A percentile compares a stretch with the other conserved stretches of the same genome.
These are phyloP conservation scores for Tribolium freemani DNA, from an alignment of 2,888 invertebrate genomes.

Conservation along the genomic window DNA sequence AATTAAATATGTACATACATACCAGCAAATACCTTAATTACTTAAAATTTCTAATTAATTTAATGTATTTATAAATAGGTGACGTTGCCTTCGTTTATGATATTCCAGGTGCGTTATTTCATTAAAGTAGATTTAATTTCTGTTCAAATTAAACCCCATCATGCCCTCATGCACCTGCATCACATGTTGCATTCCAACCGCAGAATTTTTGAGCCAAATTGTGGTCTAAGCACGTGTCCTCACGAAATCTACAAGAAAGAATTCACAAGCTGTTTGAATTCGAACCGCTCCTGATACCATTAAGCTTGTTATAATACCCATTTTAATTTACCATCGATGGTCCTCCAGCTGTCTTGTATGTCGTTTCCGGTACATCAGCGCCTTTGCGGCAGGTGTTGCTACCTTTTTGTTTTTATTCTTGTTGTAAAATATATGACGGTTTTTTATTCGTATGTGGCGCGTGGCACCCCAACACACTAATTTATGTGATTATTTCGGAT, in stretches of 20 bases:
- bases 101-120: background rate
- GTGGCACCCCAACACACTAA: constrained; percentile 57
- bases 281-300: constrained; percentile 29
- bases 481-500: constrained; percentile 55
- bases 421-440: constrained; percentile 29
- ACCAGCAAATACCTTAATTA: too few relatives aligned
- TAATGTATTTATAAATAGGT: too few relatives aligned
- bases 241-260: constrained; percentile 9
- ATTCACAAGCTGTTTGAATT: constrained; percentile 28
- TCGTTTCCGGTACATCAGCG: constrained; percentile 55
- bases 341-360: constrained; percentile 45
- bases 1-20: too few relatives aligned
- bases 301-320: constrained; percentile 26
- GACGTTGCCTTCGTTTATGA: background rate
- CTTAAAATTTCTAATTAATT: too few relatives aligned
- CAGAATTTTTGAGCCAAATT: background rate
- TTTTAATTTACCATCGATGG: constrained; percentile 33
- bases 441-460: constrained; percentile 49
- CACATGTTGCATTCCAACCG: background rate
- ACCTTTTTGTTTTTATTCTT: constrained; percentile 54
- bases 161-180: background rate
- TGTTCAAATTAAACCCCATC: background rate
- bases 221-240: background rate
- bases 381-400: constrained; percentile 55
- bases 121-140: background rate